phyloP scores from a whole-genome alignment of 2,888 invertebrate species.

The Phyllotreta striolata region DNA sequence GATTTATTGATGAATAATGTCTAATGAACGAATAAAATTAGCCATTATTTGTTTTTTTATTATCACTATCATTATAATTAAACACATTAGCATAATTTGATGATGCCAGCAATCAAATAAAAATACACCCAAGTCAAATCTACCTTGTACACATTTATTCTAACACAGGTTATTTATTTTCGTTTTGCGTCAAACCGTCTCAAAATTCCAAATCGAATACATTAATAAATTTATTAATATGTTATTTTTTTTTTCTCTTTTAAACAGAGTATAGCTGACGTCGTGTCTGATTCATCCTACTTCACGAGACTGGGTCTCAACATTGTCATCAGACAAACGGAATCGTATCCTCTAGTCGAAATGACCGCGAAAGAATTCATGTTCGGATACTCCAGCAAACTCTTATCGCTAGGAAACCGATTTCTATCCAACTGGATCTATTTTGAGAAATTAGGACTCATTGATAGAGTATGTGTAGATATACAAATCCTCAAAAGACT shows the following conservation, averaged over 20 bases:
- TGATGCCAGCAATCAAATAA: neutral
- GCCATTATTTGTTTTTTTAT: no score
- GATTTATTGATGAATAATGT: no score
- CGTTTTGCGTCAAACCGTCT: neutral
- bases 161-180: neutral
- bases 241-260: slow-evolving; percentile 49
- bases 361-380: slow-evolving; percentile 89
- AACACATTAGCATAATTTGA: neutral
- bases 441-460: slow-evolving; percentile 87
- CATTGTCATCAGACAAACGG: slow-evolving; percentile 72
- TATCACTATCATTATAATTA: no score
- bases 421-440: slow-evolving; percentile 85
- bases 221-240: neutral
- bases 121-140: neutral
- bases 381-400: slow-evolving; percentile 85
- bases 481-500: no score
- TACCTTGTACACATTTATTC: slow-evolving; percentile 1
- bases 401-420: slow-evolving; percentile 84
- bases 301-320: slow-evolving; percentile 76
- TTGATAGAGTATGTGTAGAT: slow-evolving; percentile 86
- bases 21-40: no score
- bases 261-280: slow-evolving; percentile 80
- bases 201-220: slow-evolving; percentile 8
- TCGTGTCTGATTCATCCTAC: slow-evolving; percentile 71
- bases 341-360: slow-evolving; percentile 74